Conservation (phyloP, 1,140 invertebrate genomes). For the Aphelenchoides fujianensis region DNA sequence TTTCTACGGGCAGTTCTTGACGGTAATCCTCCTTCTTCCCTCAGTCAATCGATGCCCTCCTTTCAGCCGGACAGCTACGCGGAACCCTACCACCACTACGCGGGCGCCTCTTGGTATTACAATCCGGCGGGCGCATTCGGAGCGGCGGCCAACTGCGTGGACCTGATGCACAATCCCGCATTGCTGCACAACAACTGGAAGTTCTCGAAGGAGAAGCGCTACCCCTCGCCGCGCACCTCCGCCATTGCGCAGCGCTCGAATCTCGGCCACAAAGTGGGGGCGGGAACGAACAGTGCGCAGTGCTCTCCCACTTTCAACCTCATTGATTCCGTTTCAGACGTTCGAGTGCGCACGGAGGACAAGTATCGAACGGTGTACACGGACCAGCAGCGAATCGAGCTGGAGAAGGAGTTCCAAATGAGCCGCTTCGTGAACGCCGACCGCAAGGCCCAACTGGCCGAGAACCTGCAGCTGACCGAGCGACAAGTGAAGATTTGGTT, state of each 20-base stretch:
- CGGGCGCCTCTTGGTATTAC: not conserved
- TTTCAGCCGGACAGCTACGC: not conserved
- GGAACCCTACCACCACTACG: not conserved
- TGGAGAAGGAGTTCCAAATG: slow-evolving; percentile 94
- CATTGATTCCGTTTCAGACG: slow-evolving; percentile 33
- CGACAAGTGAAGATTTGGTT: slow-evolving; percentile 80
- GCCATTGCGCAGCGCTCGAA: not conserved
- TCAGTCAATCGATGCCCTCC: not conserved
- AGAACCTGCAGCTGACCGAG: slow-evolving; percentile 79
- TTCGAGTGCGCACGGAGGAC: slow-evolving; percentile 79
- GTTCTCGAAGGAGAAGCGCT: not conserved
- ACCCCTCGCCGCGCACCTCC: not conserved
- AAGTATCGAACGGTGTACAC: slow-evolving; percentile 97
- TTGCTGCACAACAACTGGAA: not conserved
- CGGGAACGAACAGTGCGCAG: slow-evolving; percentile 8
- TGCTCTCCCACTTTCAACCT: too few species aligned
- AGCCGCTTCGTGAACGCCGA: slow-evolving; percentile 90
- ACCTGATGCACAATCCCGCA: not conserved
- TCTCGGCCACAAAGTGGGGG: not conserved
- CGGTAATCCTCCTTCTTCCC: not conserved
- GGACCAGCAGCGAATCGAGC: slow-evolving; percentile 88
- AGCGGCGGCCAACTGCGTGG: not conserved
- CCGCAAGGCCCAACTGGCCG: slow-evolving; percentile 85
- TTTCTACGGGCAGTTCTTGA: not conserved
- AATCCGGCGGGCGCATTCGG: not conserved